phyloP scores from a whole-genome alignment of 2,888 invertebrate species.

The Lymantria monacha region DNA sequence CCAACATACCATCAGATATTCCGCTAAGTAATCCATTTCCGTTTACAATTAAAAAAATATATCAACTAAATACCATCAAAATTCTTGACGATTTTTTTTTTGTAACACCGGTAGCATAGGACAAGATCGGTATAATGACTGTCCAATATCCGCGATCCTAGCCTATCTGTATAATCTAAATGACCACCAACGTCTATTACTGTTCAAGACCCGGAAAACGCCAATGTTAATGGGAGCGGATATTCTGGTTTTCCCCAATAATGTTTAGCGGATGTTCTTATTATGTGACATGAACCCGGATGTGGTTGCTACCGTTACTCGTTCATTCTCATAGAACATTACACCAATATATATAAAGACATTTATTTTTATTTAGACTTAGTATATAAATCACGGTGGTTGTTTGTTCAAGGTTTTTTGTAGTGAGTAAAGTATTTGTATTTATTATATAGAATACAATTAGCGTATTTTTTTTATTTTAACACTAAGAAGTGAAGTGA shows the following conservation, averaged over 20 bases:
- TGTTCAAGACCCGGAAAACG: not conserved
- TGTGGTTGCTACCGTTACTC: constrained; percentile 43
- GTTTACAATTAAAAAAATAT: not conserved
- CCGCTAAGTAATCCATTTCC: not conserved
- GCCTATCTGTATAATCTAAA: not conserved
- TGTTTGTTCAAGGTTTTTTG: constrained; percentile 16
- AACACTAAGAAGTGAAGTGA: no score
- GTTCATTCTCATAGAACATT: constrained; percentile 37
- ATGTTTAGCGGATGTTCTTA: constrained; percentile 40
- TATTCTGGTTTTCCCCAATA: constrained; percentile 21
- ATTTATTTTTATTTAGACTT: constrained; percentile 21
- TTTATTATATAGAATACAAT: not conserved
- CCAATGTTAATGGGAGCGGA: constrained; percentile 7
- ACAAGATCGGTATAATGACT: not conserved
- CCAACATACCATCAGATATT: no score
- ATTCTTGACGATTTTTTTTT: not conserved
- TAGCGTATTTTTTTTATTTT: no score
- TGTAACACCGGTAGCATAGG: not conserved
- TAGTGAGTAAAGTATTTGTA: constrained; percentile 9
- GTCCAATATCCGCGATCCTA: not conserved
- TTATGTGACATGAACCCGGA: constrained; percentile 56
- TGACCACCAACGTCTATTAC: not conserved
- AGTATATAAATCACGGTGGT: constrained; percentile 14
- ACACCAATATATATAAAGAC: constrained; percentile 44
- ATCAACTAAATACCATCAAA: not conserved